Base-by-base conservation (phyloP, 64 coral and sea anemone species). In the Stichodactyla helianthus region DNA sequence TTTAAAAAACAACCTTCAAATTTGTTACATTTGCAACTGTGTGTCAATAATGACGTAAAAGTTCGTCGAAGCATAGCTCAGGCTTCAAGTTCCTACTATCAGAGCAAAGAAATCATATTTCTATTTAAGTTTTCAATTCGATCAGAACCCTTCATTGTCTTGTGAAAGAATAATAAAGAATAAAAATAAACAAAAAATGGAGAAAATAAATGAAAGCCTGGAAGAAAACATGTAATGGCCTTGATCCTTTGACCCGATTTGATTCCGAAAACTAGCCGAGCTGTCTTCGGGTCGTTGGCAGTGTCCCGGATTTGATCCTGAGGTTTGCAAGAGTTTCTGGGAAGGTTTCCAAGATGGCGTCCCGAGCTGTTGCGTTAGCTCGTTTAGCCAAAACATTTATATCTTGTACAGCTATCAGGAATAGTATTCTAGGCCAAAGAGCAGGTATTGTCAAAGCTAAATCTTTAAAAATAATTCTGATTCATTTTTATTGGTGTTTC, bases 281-380 rank as follows among this genome's bases (percentile, higher is more conserved):
- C 4, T 11, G 12, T 74, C 27, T 31, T 23, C 68, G 68, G 27
- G 20, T 65, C 0, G 2, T 13, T 12, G 4, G 7, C 68, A 74
- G 23, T 81, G n/a, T 81, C 78, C 78, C 78, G 83, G 83, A 84
- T 84, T 28, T 15, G 23, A 10, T 84, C 16, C 82, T 16, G 18
- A 65, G 35, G 54, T 27, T 58, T 15, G 53, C 83, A 63, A 58
- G 54, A 22, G 27, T 58, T 84, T 26, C 19, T 63, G 83, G 83
- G 83, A 84, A 35, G 54, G 83, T 25, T 74, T 84, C 17, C 83
- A 84, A 84, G 13, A 84, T 84, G 83, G 83, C 83, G 83, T 58
- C 55, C 31, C 52, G 83, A 63, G 83, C 83, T 58, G 27, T 84
- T 25, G 53, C 15, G 18, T 35, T 57, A 57, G 83, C 83, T 84